These are phyloP conservation scores for Drosophila prolongata DNA, from an alignment of 2,888 invertebrate genomes.

Conservation along the genomic window DNA sequence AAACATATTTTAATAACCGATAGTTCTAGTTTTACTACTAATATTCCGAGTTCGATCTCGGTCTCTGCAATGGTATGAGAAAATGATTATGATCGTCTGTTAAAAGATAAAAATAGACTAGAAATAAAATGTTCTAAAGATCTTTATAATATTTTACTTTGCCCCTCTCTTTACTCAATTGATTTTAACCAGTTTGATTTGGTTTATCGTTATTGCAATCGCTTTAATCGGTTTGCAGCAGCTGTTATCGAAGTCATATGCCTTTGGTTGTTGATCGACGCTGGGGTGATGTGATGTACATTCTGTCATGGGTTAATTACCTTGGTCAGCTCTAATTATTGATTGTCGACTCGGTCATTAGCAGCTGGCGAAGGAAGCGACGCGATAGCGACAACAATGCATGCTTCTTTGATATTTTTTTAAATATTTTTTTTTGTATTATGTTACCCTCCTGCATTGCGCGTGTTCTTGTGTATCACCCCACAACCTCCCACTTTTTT, in stretches of 20 bases:
- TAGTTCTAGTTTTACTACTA: no score
- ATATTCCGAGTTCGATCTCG: no score
- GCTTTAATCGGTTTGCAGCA: constrained; percentile 1
- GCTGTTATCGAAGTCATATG: constrained; percentile 25
- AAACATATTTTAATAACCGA: no score
- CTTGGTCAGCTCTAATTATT: constrained; percentile 60
- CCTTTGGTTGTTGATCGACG: constrained; percentile 29
- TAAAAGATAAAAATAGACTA: no score
- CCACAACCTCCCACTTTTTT: not conserved
- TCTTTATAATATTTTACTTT: no score
- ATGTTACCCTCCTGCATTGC: not conserved
- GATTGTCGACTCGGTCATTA: constrained; percentile 55
- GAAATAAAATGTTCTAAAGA: no score
- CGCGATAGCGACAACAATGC: constrained; percentile 35
- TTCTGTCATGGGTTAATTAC: constrained; percentile 61
- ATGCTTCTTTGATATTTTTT: constrained; percentile 2
- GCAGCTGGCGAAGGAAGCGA: constrained; percentile 21
- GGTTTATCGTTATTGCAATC: constrained; percentile 13
- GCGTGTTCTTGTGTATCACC: not conserved
- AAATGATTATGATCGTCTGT: no score
- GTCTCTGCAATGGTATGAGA: no score
- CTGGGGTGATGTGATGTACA: constrained; percentile 29
- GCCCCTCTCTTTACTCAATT: not conserved
- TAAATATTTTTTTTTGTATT: not conserved
- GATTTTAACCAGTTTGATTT: constrained; percentile 4